Conservation (phyloP, 1,140 invertebrate species). For the Drosophila bocqueti region DNA sequence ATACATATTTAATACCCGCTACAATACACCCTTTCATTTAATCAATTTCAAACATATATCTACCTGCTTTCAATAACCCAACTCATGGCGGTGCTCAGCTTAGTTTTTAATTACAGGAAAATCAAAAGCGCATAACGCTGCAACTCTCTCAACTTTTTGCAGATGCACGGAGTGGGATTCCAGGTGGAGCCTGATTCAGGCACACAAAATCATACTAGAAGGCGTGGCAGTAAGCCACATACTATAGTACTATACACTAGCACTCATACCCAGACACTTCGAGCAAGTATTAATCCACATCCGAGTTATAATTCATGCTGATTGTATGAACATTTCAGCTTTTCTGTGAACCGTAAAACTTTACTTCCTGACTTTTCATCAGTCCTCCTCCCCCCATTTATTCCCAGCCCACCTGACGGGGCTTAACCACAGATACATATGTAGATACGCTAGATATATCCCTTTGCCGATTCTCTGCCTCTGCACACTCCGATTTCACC, state of each 20-base stretch:
- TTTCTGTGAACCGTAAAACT: conserved; percentile 83
- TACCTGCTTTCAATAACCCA: conserved; percentile 6
- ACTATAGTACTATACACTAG: conserved; percentile 5
- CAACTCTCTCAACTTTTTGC: conserved; percentile 36
- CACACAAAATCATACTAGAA: conserved; percentile 32
- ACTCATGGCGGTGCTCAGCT: conserved; percentile 12
- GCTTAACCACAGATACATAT: conserved; percentile 40
- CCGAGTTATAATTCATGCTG: conserved; percentile 84
- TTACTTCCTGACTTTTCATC: conserved; percentile 83
- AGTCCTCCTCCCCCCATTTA: conserved; percentile 14
- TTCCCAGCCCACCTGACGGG: conserved; percentile 21
- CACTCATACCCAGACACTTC: conserved; percentile 31
- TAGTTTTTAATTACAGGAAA: conserved; percentile 57
- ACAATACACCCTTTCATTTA: conserved; percentile 1
- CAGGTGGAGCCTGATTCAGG: conserved; percentile 2
- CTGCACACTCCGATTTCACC: conserved; percentile 14
- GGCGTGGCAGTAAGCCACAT: conserved; percentile 48
- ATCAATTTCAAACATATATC: neutral
- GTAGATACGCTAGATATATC: conserved; percentile 17
- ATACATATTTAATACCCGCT: neutral
- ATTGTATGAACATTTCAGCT: conserved; percentile 84
- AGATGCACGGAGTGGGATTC: neutral
- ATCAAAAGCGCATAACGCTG: conserved; percentile 53
- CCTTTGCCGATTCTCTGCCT: neutral
- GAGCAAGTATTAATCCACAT: conserved; percentile 78